phyloP scores from a whole-genome alignment of 1,140 invertebrate species.

The Diprion similis region DNA sequence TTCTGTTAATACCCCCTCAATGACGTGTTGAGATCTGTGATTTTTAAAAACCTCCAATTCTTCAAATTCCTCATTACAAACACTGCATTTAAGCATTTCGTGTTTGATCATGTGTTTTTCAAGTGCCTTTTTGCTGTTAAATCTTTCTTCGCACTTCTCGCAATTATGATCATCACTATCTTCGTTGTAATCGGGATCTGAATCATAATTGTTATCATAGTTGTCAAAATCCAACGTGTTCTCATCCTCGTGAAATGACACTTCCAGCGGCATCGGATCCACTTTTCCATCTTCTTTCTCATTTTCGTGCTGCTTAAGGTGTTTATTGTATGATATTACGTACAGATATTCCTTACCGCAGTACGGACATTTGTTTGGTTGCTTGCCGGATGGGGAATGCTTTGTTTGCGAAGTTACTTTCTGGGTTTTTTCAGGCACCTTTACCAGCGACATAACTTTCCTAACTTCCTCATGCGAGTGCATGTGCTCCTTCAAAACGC shows the following conservation, averaged over 20 bases:
- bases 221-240: conserved; percentile 39
- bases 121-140: conserved; percentile 37
- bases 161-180: conserved; percentile 31
- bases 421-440: conserved; percentile 41
- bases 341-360: conserved; percentile 61
- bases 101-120: conserved; percentile 40
- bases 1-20: conserved; percentile 49
- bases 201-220: conserved; percentile 31
- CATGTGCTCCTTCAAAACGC: conserved; percentile 57
- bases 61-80: conserved; percentile 49
- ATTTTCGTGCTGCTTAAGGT: conserved; percentile 54
- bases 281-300: conserved; percentile 41
- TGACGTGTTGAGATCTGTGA: conserved; percentile 49
- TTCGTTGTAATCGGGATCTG: conserved; percentile 17
- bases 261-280: conserved; percentile 40
- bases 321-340: conserved; percentile 57
- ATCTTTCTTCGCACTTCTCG: conserved; percentile 42
- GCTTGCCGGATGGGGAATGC: conserved; percentile 52
- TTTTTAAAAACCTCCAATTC: conserved; percentile 45
- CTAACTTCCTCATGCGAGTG: conserved; percentile 57
- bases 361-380: conserved; percentile 55
- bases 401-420: conserved; percentile 30
- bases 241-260: conserved; percentile 46
- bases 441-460: conserved; percentile 45
- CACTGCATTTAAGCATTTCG: conserved; percentile 41